Conservation (phyloP, 2,113 vertebrate genomes). For the Mobula birostris region DNA sequence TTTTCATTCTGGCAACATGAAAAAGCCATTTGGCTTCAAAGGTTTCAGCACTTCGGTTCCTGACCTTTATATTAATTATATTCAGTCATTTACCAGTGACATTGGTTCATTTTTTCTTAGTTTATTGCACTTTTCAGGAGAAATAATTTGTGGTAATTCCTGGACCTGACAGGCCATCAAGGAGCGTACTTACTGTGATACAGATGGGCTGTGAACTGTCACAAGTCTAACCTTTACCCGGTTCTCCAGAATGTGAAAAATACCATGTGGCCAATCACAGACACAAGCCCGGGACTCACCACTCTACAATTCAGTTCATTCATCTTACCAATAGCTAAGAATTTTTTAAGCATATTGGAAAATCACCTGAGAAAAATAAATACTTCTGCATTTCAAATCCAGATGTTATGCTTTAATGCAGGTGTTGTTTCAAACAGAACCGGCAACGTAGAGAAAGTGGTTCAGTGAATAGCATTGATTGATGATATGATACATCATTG, state of each 20-base stretch:
- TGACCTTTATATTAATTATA: conserved; percentile 10
- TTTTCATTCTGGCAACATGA: neutral
- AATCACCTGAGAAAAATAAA: neutral
- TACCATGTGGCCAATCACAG: conserved; percentile 39
- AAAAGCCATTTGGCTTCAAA: conserved; percentile 21
- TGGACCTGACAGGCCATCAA: neutral
- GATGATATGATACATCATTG: neutral
- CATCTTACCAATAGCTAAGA: neutral
- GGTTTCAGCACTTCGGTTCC: neutral
- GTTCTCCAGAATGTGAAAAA: neutral
- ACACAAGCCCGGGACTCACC: conserved; percentile 37
- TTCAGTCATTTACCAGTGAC: neutral
- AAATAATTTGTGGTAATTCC: conserved; percentile 15
- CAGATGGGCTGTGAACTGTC: neutral
- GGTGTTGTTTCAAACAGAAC: neutral
- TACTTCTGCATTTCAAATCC: neutral
- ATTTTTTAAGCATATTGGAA: neutral
- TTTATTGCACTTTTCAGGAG: neutral
- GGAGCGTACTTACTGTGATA: neutral
- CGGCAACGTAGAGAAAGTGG: neutral
- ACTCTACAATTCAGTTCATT: neutral
- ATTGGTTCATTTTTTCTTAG: neutral
- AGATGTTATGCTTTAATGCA: neutral
- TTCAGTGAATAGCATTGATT: neutral
- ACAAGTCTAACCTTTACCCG: neutral